Conservation (phyloP, 1,140 invertebrate species). For the Zaprionus taronus region DNA sequence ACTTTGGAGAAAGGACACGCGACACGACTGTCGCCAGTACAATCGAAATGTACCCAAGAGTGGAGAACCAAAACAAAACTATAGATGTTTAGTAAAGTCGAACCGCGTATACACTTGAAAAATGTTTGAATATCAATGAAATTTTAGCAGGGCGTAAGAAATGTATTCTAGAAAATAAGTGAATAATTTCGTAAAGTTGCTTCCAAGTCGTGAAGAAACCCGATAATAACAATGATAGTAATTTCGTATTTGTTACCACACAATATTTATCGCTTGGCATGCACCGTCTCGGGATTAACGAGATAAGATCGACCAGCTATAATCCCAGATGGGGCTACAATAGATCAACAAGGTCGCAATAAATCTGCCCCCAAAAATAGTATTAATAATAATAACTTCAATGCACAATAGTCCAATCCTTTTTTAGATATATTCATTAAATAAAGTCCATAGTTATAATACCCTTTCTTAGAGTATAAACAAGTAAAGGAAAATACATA, state of each 20-base stretch:
- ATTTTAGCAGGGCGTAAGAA: background rate
- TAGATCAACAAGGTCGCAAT: too few relatives aligned
- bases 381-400: background rate
- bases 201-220: background rate
- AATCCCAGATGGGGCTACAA: too few relatives aligned
- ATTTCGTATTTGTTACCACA: too few relatives aligned
- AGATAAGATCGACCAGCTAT: too few relatives aligned
- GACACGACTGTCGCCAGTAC: conserved; percentile 67
- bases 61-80: conserved; percentile 14
- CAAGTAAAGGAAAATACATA: conserved; percentile 28
- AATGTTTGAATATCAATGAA: background rate
- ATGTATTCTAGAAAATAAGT: background rate
- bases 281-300: too few relatives aligned
- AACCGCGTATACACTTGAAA: background rate
- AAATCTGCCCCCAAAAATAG: too few relatives aligned
- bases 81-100: conserved; percentile 3
- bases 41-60: conserved; percentile 26
- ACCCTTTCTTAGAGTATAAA: background rate
- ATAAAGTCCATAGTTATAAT: background rate
- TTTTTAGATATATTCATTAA: background rate
- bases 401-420: background rate
- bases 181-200: background rate
- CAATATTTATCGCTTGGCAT: too few relatives aligned
- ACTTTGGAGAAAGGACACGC: conserved; percentile 71
- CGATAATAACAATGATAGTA: background rate